phyloP scores from a whole-genome alignment of 2,888 invertebrate species.

The Lordiphosa andalusiaca region DNA sequence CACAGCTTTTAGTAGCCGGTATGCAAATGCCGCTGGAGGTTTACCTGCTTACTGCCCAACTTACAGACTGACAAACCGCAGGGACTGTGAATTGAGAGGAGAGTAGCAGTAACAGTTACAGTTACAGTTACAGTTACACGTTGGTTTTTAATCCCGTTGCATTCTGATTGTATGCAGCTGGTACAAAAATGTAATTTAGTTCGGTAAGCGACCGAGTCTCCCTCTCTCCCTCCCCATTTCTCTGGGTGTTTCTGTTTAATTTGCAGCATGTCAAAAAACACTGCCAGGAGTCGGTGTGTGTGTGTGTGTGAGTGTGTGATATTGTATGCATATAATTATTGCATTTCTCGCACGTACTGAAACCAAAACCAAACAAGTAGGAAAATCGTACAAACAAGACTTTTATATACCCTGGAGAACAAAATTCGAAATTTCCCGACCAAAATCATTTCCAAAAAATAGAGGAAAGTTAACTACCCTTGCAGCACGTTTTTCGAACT shows the following conservation, averaged over 20 bases:
- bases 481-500: too few species aligned
- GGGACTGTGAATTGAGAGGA: slow-evolving; percentile 19
- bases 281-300: slow-evolving; percentile 10
- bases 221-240: slow-evolving; percentile 10
- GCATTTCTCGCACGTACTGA: slow-evolving; percentile 71
- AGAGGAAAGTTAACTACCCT: too few species aligned
- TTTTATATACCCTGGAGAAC: too few species aligned
- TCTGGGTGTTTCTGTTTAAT: slow-evolving; percentile 57
- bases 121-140: slow-evolving; percentile 52
- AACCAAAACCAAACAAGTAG: slow-evolving; percentile 35
- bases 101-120: slow-evolving; percentile 29
- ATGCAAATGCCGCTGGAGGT: slow-evolving; percentile 65
- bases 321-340: slow-evolving; percentile 74
- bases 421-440: too few species aligned
- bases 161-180: slow-evolving; percentile 71
- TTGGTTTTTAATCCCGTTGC: slow-evolving; percentile 71
- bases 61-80: slow-evolving; percentile 43
- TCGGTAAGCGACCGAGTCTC: slow-evolving; percentile 31
- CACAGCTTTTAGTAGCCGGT: slow-evolving; percentile 56
- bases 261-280: slow-evolving; percentile 73
- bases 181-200: slow-evolving; percentile 67
- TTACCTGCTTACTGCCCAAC: slow-evolving; percentile 49
- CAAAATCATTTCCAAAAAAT: too few species aligned
- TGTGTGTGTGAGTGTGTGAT: slow-evolving; percentile 27
- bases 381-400: too few species aligned